Evolutionary conservation across 2,113 vertebrate species (phyloP).

Genomic region (Ptilonorhynchus violaceus): DNA sequence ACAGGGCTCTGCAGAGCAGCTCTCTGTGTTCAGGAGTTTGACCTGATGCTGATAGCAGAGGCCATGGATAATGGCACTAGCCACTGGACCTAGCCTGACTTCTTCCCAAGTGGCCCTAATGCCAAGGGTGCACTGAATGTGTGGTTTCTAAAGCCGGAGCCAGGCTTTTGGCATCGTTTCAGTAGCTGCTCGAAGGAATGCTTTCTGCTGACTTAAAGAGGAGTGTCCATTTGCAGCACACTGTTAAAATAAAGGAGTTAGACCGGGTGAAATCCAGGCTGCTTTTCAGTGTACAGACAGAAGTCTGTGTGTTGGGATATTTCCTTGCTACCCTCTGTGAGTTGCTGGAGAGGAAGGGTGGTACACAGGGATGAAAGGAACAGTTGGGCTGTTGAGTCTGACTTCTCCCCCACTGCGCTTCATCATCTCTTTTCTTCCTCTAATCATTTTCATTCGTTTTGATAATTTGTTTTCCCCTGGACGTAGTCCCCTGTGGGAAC

Average conservation of each 20-base stretch:
- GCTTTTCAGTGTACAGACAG: neutral
- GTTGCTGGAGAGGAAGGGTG: neutral
- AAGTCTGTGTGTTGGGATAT: neutral
- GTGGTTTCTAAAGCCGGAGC: neutral
- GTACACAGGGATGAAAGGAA: neutral
- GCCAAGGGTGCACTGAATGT: neutral
- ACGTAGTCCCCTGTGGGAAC: neutral
- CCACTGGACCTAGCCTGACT: neutral
- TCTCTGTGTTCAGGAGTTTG: neutral
- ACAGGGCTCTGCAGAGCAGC: fast-evolving
- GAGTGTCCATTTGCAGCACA: neutral
- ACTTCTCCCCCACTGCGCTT: neutral
- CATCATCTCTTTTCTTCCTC: neutral
- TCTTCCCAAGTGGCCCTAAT: neutral
- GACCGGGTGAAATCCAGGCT: neutral
- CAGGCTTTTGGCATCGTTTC: neutral
- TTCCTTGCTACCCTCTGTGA: neutral
- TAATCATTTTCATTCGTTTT: conserved; percentile 1
- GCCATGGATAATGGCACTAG: neutral
- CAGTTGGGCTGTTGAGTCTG: neutral
- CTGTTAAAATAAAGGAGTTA: neutral
- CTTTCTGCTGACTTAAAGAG: neutral
- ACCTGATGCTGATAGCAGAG: neutral
- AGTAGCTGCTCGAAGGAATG: neutral
- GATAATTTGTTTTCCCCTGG: conserved; percentile 27